Conservation (phyloP, 2,888 invertebrate genomes). For the Fragum fragum region DNA sequence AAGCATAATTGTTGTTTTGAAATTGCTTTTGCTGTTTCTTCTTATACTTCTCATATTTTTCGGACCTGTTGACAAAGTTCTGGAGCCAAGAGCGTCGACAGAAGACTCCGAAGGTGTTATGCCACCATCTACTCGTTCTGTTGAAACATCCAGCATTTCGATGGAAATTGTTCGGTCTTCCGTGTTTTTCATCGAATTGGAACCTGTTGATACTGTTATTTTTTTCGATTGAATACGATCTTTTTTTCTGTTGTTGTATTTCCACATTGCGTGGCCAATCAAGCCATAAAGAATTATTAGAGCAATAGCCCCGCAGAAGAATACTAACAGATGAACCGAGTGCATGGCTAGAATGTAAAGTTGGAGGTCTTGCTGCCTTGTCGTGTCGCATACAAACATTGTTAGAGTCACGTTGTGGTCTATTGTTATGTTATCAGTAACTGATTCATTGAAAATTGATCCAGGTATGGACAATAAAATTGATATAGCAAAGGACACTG, state of each 20-base stretch:
- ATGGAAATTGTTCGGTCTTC: no score
- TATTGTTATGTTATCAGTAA: background rate
- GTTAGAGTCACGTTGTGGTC: background rate
- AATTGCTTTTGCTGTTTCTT: background rate
- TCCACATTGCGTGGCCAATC: background rate
- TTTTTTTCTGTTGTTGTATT: background rate
- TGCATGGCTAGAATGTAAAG: background rate
- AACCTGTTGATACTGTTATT: no score
- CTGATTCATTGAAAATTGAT: background rate
- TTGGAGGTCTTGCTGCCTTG: background rate
- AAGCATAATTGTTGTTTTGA: background rate
- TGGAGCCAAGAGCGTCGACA: no score
- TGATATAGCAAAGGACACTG: background rate
- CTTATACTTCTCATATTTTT: background rate
- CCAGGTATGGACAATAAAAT: background rate
- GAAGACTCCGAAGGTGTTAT: no score
- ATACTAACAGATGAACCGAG: background rate
- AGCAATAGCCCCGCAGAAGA: background rate
- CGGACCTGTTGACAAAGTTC: no score
- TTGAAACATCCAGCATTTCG: no score
- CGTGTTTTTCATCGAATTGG: no score
- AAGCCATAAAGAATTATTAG: background rate
- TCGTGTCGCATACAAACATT: background rate
- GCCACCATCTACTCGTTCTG: no score
- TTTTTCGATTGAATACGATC: no score